A percentile compares a stretch with the other conserved stretches of the same genome.
phyloP scores from a whole-genome alignment of 2,797 vertebrate species.

The Enteromius fasciolatus region DNA sequence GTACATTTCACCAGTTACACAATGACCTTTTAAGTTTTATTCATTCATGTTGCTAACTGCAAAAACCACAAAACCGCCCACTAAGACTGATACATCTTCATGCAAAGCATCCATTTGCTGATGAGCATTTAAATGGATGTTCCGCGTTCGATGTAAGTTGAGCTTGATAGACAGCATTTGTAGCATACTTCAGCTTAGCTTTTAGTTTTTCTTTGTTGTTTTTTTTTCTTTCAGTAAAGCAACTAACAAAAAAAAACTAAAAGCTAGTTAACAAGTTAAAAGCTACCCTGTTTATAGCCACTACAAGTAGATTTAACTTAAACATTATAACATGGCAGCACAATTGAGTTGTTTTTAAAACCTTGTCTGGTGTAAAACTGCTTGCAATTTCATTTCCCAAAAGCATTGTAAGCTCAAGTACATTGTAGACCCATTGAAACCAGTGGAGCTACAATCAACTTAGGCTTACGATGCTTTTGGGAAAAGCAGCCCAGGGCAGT shows the following conservation, averaged over 20 bases:
- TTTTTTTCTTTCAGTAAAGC: neutral
- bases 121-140: neutral
- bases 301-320: neutral
- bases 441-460: too few relatives aligned
- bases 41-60: neutral
- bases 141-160: neutral
- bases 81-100: neutral
- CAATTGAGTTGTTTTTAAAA: neutral
- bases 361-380: neutral
- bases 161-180: neutral
- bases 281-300: neutral
- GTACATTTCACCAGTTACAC: constrained; percentile 3
- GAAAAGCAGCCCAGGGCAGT: too few relatives aligned
- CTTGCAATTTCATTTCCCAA: neutral
- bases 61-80: neutral
- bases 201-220: too few relatives aligned
- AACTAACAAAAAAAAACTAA: neutral
- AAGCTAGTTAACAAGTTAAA: neutral
- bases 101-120: constrained; percentile 4
- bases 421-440: too few relatives aligned
- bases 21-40: constrained; percentile 11
- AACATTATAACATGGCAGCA: neutral
- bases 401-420: too few relatives aligned
- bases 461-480: too few relatives aligned
- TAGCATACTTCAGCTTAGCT: neutral